These are phyloP conservation scores for Ammodramus savannarum DNA, from an alignment of 2,113 vertebrate species.

Conservation along the genomic window DNA sequence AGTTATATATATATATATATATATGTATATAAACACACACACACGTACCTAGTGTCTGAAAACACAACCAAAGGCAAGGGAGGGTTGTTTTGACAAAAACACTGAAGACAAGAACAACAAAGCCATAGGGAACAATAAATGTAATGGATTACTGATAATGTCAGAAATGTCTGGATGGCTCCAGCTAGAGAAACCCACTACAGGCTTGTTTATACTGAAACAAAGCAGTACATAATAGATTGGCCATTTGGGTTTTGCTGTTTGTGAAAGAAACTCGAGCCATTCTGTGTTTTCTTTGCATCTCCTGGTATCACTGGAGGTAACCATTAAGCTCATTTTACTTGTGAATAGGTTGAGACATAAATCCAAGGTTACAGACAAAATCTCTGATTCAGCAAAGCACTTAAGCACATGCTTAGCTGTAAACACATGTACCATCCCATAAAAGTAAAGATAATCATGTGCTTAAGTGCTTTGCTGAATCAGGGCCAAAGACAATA, in stretches of 20 bases:
- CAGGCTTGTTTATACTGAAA: not conserved
- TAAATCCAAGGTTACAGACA: constrained; percentile 63
- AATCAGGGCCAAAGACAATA: constrained; percentile 69
- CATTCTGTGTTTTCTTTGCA: not conserved
- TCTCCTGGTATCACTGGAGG: constrained; percentile 10
- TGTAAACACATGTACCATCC: constrained; percentile 68
- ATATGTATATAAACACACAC: rapidly evolving
- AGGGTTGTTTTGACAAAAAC: not conserved
- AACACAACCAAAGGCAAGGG: not conserved
- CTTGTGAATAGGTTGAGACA: constrained; percentile 47
- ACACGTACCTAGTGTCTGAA: not conserved
- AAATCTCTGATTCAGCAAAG: constrained; percentile 68
- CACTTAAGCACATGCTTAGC: constrained; percentile 67
- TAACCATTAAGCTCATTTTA: constrained; percentile 46
- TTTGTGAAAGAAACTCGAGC: not conserved
- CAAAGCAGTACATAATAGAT: not conserved
- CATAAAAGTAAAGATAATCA: constrained; percentile 68
- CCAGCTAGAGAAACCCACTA: not conserved
- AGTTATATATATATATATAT: not conserved
- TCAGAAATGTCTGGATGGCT: constrained; percentile 7
- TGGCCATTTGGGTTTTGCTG: not conserved
- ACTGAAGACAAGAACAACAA: not conserved
- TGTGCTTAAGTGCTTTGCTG: constrained; percentile 67
- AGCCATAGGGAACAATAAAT: not conserved
- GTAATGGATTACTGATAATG: constrained; percentile 4